Base-by-base conservation (phyloP, 2,888 invertebrate genomes). In the Keiferia lycopersicella region DNA sequence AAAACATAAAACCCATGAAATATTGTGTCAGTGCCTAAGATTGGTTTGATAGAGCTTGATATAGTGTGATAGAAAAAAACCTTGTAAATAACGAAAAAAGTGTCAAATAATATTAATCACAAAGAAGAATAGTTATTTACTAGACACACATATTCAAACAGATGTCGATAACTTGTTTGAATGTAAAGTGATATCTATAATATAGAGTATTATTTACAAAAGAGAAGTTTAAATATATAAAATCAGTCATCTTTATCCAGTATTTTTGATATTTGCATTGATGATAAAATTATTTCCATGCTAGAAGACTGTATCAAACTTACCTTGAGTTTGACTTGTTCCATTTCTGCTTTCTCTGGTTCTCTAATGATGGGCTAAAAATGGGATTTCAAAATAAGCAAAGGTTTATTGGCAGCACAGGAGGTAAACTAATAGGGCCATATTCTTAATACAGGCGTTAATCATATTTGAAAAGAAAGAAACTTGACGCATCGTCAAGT, bases 241-340 rank as follows among this genome's bases (percentile, higher is more conserved):
- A 59, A 18, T 50, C 6, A 22, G 16, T 38, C 38, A 16, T 18
- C 30, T 50, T n/a, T n/a, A n/a, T n/a, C n/a, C n/a, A n/a, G 30
- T 51, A 8, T 57, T 16, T n/a, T 62, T 63, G 50, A 41, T 18
- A 38, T 63, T 41, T 51, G 38, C 39, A 16, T 39, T 18, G 26
- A 45, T 51, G 34, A 59, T 38, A 63, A 6, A 18, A 41, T 22
- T 20, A 10, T 38, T 34, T 20, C n/a, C 76, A 71, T 75, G 75
- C 82, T 75, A 69, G 69, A 68, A 67, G 59, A 16, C 51, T 57
- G 30, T n/a, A 62, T 65, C 14, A 38, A 73, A 79, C 89, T 89
- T 86, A 91, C 91, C 90, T 91, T 91, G 1, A 91, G 77, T 78
- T 91, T 91, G 60, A 91, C 75, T 79, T 88, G 76, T 56, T 81